Conservation (phyloP, 2,113 vertebrate species). For the Lethenteron reissneri region DNA sequence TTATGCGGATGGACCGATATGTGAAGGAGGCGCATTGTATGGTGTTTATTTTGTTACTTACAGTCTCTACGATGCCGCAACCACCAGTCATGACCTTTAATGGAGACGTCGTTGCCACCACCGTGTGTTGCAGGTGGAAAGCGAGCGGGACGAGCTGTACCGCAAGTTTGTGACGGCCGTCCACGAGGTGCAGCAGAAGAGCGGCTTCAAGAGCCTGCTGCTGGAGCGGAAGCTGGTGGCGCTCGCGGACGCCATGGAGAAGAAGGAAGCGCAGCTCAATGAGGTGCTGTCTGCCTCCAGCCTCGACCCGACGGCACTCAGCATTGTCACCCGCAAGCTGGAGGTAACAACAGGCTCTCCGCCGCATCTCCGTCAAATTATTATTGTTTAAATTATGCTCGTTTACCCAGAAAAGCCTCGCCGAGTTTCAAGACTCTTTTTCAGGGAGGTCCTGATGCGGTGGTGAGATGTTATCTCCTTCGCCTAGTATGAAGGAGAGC, state of each 20-base stretch:
- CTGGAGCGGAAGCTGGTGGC: conserved; percentile 41
- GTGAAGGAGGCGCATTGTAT: neutral
- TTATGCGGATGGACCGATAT: neutral
- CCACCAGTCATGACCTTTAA: too few species aligned
- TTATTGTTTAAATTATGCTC: too few species aligned
- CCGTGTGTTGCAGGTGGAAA: conserved; percentile 37
- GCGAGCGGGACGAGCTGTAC: conserved; percentile 41
- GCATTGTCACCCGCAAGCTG: conserved; percentile 26
- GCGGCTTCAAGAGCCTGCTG: conserved; percentile 30
- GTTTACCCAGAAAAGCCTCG: too few species aligned
- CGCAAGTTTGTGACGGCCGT: conserved; percentile 34
- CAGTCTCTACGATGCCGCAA: too few species aligned
- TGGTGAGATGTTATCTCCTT: too few species aligned
- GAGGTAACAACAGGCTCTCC: conserved; percentile 27
- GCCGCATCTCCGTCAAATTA: too few species aligned
- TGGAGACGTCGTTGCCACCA: too few species aligned
- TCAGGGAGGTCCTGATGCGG: too few species aligned
- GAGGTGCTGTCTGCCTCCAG: conserved; percentile 35
- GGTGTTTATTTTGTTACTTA: too few species aligned
- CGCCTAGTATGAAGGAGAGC: too few species aligned
- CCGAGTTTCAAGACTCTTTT: too few species aligned
- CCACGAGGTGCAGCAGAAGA: conserved; percentile 39
- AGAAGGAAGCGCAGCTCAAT: conserved; percentile 42
- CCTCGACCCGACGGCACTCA: conserved; percentile 30
- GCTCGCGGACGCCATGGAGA: conserved; percentile 26